A percentile compares a stretch with the other conserved stretches of the same genome.
These are phyloP conservation scores for Scolopax mira DNA, from an alignment of 2,113 vertebrate genomes.

Conservation along the genomic window DNA sequence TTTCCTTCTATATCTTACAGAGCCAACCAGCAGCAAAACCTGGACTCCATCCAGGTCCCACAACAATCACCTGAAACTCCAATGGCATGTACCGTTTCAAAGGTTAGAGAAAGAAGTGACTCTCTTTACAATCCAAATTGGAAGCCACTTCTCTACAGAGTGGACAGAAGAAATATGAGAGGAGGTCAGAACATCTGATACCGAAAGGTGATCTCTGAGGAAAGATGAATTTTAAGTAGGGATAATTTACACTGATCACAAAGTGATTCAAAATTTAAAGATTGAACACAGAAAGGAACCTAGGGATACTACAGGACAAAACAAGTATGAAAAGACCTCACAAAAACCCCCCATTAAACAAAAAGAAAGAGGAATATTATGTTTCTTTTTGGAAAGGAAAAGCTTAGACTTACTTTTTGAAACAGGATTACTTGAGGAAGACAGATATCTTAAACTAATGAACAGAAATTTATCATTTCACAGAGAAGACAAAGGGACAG, in stretches of 20 bases:
- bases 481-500: neutral
- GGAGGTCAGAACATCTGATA: neutral
- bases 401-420: neutral
- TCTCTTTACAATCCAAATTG: neutral
- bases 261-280: neutral
- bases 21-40: neutral
- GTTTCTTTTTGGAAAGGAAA: neutral
- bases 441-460: neutral
- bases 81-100: neutral
- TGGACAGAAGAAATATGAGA: neutral
- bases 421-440: neutral
- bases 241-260: neutral
- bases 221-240: neutral
- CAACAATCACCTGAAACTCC: neutral
- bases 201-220: neutral
- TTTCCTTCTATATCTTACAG: neutral
- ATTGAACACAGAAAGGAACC: neutral
- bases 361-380: neutral
- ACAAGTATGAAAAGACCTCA: neutral
- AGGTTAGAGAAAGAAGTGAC: neutral
- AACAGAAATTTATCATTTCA: neutral
- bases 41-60: neutral
- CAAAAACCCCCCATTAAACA: too few species aligned
- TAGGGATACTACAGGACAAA: neutral
- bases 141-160: neutral